Evolutionary conservation across 2,797 vertebrate genomes (phyloP), one percentile per base, ranked within the genome.

Genomic region (Ctenopoma multispine): DNA sequence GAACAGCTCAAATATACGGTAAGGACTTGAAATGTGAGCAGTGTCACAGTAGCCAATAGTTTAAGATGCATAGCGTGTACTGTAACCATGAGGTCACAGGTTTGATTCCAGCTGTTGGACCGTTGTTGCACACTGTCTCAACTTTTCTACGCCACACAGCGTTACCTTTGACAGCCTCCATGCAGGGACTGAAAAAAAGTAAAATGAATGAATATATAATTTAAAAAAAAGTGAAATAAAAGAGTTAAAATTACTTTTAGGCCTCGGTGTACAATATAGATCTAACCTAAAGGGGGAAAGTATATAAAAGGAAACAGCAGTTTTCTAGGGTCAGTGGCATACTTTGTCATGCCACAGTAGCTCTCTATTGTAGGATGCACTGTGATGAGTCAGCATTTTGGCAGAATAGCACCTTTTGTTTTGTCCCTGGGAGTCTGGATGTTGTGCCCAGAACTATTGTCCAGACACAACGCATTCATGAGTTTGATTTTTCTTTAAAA

Each of bases 341-440:
- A 80, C 55, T 73, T 68, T 88, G 83, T 88, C 89, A 89, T 53
- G 46, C 88, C 84, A 89, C 82, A 84, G 65, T 51, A 60, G 71
- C 71, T 83, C 60, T 69, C 82, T 63, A 84, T 91, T 91, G 91
- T 91, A 75, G 68, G 76, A 65, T 61, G 17, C 65, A 71, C 69
- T 81, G 72, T 78, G 82, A 76, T 82, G 84, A 85, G 63, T 91
- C 84, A 77, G 89, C 88, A 55, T 48, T 91, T 87, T 87, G 4
- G 36, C 59, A 81, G 82, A 91, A 90, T 62, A 87, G 80, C 84
- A 90, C 81, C 82, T 90, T 92, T 92, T 91, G 90, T 92, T 89
- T 85, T 80, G 68, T 77, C 57, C 59, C 76, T 55, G 75, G 56
- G 72, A 82, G 72, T 72, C 53, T 79, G 76, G 76, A 51, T 82